Conservation (phyloP, 2,888 invertebrate species). For the Formica aserva region DNA sequence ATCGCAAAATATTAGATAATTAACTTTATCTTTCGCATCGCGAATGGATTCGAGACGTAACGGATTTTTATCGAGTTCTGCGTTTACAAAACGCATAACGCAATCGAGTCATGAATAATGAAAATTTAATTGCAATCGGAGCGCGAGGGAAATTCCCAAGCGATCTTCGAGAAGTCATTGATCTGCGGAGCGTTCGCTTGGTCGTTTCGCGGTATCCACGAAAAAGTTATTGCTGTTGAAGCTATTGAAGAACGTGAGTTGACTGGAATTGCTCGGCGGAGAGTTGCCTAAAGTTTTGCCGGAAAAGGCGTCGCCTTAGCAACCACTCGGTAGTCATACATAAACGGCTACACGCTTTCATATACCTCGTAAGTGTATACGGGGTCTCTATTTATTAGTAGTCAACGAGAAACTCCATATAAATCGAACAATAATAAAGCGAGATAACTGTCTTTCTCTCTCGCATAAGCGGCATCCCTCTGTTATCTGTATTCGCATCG, state of each 20-base stretch:
- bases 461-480: constrained; percentile 16
- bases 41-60: not conserved
- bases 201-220: constrained; percentile 57
- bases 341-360: constrained; percentile 76
- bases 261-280: constrained; percentile 60
- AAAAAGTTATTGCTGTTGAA: constrained; percentile 61
- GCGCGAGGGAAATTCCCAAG: not conserved
- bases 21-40: not conserved
- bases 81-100: constrained; percentile 11
- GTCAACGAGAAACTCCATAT: constrained; percentile 25
- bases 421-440: constrained; percentile 37
- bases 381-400: constrained; percentile 31
- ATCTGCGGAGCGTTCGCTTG: constrained; percentile 22
- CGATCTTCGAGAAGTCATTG: constrained; percentile 48
- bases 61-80: not conserved
- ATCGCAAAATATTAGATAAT: not conserved
- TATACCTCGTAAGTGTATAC: constrained; percentile 36
- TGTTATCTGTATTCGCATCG: constrained; percentile 11
- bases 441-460: not conserved
- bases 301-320: constrained; percentile 54
- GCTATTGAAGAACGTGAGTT: constrained; percentile 69
- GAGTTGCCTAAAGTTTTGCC: constrained; percentile 64
- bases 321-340: constrained; percentile 68
- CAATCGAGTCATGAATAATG: constrained; percentile 22
- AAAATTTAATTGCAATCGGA: constrained; percentile 45